Conservation (phyloP, 2,113 vertebrate species). For the Telmatochromis sp. region DNA sequence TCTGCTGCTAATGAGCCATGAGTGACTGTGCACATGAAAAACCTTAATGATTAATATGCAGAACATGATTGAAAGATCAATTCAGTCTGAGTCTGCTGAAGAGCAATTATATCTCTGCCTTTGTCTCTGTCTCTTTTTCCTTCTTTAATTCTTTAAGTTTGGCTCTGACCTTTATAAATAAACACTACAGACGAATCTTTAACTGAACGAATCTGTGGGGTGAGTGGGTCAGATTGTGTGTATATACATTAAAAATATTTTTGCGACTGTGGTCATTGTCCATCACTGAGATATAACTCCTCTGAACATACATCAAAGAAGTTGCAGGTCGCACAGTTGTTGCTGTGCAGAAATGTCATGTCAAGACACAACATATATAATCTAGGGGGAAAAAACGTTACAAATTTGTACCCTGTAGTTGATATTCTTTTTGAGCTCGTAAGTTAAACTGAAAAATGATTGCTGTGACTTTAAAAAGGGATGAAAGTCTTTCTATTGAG, state of each 20-base stretch:
- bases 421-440: not conserved
- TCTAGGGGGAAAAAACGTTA: not conserved
- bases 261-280: not conserved
- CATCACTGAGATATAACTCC: not conserved
- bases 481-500: not conserved
- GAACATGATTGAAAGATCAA: not conserved
- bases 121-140: not conserved
- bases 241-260: not conserved
- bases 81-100: not conserved
- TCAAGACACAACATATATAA: not conserved
- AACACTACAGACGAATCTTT: not conserved
- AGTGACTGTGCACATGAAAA: not conserved
- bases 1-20: not conserved
- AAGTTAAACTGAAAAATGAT: not conserved
- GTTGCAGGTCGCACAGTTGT: not conserved
- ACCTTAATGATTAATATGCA: not conserved
- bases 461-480: not conserved
- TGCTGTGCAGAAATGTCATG: not conserved
- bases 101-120: not conserved
- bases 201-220: not conserved
- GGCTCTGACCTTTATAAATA: conserved; percentile 12
- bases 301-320: not conserved
- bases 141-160: not conserved
- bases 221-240: not conserved
- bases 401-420: not conserved